Conservation (phyloP, 2,113 vertebrate genomes). For the Oenanthe melanoleuca region DNA sequence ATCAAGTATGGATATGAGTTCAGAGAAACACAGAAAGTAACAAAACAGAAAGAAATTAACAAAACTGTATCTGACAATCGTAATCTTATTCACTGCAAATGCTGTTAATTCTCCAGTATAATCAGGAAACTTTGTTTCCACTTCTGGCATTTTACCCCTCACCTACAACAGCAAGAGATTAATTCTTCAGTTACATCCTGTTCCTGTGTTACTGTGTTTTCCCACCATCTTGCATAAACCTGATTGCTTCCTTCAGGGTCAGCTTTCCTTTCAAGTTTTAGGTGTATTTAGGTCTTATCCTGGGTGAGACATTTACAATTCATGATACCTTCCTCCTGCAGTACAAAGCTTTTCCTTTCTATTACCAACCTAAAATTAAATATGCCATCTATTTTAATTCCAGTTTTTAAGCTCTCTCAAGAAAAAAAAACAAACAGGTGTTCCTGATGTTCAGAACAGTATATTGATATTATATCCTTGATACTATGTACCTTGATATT, state of each 20-base stretch:
- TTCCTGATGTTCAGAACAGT: not conserved
- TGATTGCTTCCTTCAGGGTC: conserved; percentile 9
- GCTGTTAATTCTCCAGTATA: not conserved
- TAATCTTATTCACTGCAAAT: not conserved
- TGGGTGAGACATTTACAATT: conserved; percentile 8
- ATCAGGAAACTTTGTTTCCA: conserved; percentile 64
- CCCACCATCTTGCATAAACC: conserved; percentile 51
- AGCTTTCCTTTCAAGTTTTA: conserved; percentile 40
- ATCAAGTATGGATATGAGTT: not conserved
- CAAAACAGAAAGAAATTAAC: not conserved
- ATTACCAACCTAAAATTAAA: not conserved
- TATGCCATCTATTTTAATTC: not conserved
- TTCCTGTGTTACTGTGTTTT: conserved; percentile 59
- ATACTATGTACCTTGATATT: not conserved
- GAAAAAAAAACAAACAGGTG: not conserved
- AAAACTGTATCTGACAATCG: not conserved
- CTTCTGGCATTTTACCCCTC: conserved; percentile 64
- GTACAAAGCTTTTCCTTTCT: not conserved
- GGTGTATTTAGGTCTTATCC: not conserved
- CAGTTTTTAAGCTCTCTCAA: not conserved
- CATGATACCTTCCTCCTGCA: not conserved
- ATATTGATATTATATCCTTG: not conserved
- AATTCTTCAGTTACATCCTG: conserved; percentile 64
- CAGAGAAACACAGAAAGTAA: not conserved
- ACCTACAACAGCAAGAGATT: conserved; percentile 49